A percentile compares a stretch with the other conserved stretches of the same genome.
Evolutionary conservation across 2,797 vertebrate genomes (phyloP).

Genomic region (Podargus strigoides): DNA sequence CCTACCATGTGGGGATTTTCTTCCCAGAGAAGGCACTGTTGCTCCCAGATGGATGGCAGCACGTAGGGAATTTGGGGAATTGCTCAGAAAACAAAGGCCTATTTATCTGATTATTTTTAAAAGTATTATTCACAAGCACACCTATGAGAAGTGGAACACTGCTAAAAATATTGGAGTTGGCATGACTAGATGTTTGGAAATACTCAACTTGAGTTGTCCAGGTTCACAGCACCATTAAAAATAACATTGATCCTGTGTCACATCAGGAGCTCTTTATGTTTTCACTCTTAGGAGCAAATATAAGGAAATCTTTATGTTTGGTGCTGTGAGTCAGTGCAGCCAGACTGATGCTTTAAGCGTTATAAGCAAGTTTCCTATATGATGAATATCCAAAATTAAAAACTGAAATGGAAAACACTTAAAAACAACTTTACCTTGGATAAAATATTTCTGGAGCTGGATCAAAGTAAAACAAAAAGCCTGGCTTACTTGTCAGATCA

Average conservation of each 20-base stretch:
- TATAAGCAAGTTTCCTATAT: constrained; percentile 25
- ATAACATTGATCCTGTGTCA: background rate
- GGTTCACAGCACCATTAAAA: background rate
- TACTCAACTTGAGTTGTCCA: background rate
- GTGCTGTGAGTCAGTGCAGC: background rate
- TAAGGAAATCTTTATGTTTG: background rate
- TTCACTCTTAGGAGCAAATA: background rate
- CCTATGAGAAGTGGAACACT: background rate
- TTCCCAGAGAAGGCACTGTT: background rate
- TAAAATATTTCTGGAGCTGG: constrained; percentile 67
- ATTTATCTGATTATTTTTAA: background rate
- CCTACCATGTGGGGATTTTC: background rate
- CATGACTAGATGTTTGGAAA: background rate
- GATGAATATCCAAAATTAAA: constrained; percentile 42
- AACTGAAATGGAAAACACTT: constrained; percentile 59
- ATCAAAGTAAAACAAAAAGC: constrained; percentile 64
- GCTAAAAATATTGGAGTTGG: background rate
- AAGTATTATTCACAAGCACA: background rate
- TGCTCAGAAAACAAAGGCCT: background rate
- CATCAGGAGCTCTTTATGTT: background rate
- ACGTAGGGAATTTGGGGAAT: background rate
- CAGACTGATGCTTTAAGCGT: background rate
- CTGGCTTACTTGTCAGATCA: constrained; percentile 66
- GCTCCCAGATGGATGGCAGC: background rate
- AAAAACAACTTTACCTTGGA: constrained; percentile 59